Base-by-base conservation (phyloP, 2,113 vertebrate species). In the Pelodiscus sinensis region DNA sequence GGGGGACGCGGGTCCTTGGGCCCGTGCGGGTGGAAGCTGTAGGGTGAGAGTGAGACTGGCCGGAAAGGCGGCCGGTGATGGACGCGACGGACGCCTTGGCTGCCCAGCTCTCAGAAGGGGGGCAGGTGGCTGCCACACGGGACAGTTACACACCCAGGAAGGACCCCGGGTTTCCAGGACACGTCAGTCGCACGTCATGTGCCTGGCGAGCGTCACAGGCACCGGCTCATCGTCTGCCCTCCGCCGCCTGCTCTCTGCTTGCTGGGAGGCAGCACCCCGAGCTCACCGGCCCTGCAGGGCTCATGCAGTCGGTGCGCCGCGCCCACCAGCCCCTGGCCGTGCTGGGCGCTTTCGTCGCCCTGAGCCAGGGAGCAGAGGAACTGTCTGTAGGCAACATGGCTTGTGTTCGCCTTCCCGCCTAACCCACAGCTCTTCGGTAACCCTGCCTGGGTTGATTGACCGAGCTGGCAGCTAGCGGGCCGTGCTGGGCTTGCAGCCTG, bases 81-180 rank as follows among this genome's bases (percentile, higher is more conserved):
- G 68, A 75, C 31, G 19, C 50, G 78, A 11, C 85, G 8, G 82
- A 16, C 5, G 8, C 54, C 27, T n/a, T 77, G 55, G 38, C 55
- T 82, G 56, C 78, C 58, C 79, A 22, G 35, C 25, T 85, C 50
- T 35, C 24, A 44, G 15, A 4, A 44, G 9, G 27, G 35, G 31
- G 55, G 54, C 38, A 31, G 19, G 24, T 27, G 31, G 21, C 71
- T 9, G 54, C 35, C 29, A 55, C 29, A 73, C 85, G 35, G 11
- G 9, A 78, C 10, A 9, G 16, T 54, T 52, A 18, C 55, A 0
- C 44, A 51, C n/a, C 1, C 2, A 8, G 27, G 55, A 31, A 71
- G 50, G 38, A 51, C 35, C 82, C 8, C 82, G 21, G 3, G 0
- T 0, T 25, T 18, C 62, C 3, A 0, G 19, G 71, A 22, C 3